phyloP scores from a whole-genome alignment of 2,797 vertebrate species.

The Margarornis squamiger region DNA sequence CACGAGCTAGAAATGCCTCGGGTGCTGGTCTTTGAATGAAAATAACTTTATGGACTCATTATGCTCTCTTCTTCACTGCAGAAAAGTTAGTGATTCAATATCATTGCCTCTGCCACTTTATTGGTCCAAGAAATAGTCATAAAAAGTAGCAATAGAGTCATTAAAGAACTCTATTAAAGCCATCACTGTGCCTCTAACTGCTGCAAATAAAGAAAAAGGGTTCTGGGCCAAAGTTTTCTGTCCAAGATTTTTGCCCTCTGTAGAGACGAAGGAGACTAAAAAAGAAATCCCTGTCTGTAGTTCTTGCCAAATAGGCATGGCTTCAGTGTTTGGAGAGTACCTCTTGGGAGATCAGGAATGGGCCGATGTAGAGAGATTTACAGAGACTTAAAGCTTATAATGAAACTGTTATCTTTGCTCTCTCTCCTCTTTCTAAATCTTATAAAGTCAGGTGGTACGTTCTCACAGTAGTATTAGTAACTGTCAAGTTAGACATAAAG shows the following conservation, averaged over 20 bases:
- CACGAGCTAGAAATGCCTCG: background rate
- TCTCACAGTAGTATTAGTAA: constrained; percentile 29
- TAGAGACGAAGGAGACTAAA: constrained; percentile 22
- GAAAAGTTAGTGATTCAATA: background rate
- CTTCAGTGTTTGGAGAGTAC: constrained; percentile 51
- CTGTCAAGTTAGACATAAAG: constrained; percentile 24
- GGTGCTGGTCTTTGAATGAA: background rate
- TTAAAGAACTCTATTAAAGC: constrained; percentile 57
- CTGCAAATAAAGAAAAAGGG: background rate
- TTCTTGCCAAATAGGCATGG: constrained; percentile 54
- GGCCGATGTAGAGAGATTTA: constrained; percentile 52
- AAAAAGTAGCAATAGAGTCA: constrained; percentile 36
- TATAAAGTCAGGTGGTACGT: constrained; percentile 22
- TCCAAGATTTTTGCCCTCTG: constrained; percentile 36
- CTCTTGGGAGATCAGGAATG: constrained; percentile 24
- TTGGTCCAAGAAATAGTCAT: constrained; percentile 35
- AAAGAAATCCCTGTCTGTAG: constrained; percentile 59
- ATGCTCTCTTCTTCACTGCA: background rate
- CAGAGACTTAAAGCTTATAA: constrained; percentile 48
- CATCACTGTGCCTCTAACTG: background rate
- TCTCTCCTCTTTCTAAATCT: constrained; percentile 39
- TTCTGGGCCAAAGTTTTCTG: constrained; percentile 17
- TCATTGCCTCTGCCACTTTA: background rate
- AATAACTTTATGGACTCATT: background rate
- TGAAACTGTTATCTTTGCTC: constrained; percentile 63